Base-by-base conservation (phyloP, 2,888 invertebrate species). In the Xylocampa areola region DNA sequence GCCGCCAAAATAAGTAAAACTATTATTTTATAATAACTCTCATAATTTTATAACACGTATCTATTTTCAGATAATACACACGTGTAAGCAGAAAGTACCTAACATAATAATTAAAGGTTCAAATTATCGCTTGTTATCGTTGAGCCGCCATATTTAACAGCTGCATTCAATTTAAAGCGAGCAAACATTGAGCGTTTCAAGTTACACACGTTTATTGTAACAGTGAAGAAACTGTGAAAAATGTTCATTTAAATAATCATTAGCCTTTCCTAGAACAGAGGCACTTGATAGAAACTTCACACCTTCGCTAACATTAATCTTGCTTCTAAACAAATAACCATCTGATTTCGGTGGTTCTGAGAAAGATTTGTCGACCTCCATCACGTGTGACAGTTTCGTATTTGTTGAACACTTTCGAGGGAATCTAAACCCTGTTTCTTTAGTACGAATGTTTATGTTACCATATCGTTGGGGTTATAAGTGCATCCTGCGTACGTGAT, bases 251-350 rank as follows among this genome's bases (percentile, higher is more conserved):
- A 68, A 68, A 70, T 63, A 53, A 63, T 65, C 82, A 82, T 81
- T 73, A 54, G 68, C 5, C 27, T 30, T 76, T 75, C 76, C 69
- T 78, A 81, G 78, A 79, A 76, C 43, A 68, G 65, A 69, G 51
- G 39, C 73, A 67, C 67, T 77, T 68, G 65, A 69, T 69, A 74
- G 68, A 67, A 82, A 82, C 76, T 90, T 91, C 86, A 89, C 91
- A 89, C 91, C 87, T 90, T 80, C 44, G 41, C 71, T 65, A 71
- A 80, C 84, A 91, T 90, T 84, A 87, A 90, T 91, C 88, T 87
- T 87, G 53, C 60, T 76, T 83, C 81, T 82, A 82, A 85, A 85
- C 80, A 85, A 87, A 86, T 81, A 83, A 75, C 63, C 65, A 64
- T 61, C 51, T 68, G 69, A 85, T 82, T 80, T 77, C 61, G 75